phyloP scores from a whole-genome alignment of 2,888 invertebrate genomes.

The Limenitis camilla region DNA sequence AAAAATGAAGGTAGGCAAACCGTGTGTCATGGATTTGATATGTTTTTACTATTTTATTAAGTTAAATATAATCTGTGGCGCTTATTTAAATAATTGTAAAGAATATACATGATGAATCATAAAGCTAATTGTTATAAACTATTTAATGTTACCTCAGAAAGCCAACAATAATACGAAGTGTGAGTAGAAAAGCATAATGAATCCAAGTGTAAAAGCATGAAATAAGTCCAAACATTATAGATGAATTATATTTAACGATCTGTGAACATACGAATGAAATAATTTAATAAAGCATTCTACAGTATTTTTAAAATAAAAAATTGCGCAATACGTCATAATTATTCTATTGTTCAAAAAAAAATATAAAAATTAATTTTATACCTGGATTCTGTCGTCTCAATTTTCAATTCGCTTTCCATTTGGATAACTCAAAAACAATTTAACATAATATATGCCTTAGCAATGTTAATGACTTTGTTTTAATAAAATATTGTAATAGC shows the following conservation, averaged over 20 bases:
- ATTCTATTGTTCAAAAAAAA: no score
- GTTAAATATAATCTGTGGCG: no score
- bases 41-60: no score
- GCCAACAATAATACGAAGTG: slow-evolving; percentile 48
- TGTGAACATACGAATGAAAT: slow-evolving; percentile 22
- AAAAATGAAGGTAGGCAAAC: no score
- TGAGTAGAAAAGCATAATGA: slow-evolving; percentile 42
- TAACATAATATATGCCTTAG: slow-evolving; percentile 10
- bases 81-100: no score
- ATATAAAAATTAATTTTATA: slow-evolving; percentile 22
- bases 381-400: slow-evolving; percentile 54
- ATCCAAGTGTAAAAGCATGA: slow-evolving; percentile 45
- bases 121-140: background rate
- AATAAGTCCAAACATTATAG: slow-evolving; percentile 42
- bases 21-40: no score
- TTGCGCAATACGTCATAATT: slow-evolving; percentile 43
- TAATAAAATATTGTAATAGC: background rate
- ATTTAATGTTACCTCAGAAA: slow-evolving; percentile 35
- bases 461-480: background rate
- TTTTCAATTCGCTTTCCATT: slow-evolving; percentile 66
- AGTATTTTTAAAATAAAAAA: slow-evolving; percentile 28
- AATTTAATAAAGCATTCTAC: slow-evolving; percentile 5
- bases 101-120: background rate
- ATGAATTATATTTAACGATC: slow-evolving; percentile 12
- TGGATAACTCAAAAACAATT: slow-evolving; percentile 57